phyloP scores from a whole-genome alignment of 2,113 vertebrate genomes.

The Clarias gariepinus region DNA sequence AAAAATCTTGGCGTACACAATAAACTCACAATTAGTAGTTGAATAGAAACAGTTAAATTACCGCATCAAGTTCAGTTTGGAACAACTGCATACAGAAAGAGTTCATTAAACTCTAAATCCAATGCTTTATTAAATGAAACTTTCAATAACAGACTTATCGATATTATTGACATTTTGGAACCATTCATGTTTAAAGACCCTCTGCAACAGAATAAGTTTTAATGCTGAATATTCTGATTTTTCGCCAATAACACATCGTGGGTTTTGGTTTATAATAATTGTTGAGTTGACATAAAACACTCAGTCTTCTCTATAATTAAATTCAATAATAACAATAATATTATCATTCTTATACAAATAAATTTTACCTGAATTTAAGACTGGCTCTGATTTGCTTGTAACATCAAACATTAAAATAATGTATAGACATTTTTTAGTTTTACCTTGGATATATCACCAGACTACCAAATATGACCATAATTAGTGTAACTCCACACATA shows the following conservation, averaged over 20 bases:
- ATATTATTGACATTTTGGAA: not conserved
- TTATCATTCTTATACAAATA: not conserved
- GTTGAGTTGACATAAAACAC: not conserved
- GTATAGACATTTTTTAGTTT: not conserved
- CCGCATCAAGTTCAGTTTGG: not conserved
- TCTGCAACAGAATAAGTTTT: not conserved
- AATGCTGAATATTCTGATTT: not conserved
- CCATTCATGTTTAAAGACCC: not conserved
- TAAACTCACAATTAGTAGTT: not conserved
- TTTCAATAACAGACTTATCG: not conserved
- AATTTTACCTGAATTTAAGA: slow-evolving; percentile 9
- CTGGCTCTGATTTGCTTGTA: not conserved
- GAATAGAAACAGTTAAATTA: too few relatives aligned
- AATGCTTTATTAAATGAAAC: not conserved
- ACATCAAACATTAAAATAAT: slow-evolving; percentile 15
- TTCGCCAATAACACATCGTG: not conserved
- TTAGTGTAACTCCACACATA: not conserved
- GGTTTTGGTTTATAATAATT: not conserved
- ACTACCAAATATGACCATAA: not conserved
- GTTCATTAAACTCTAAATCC: not conserved
- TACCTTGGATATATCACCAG: not conserved
- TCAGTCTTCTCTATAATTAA: not conserved
- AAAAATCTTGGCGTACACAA: not conserved
- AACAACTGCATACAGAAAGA: not conserved
- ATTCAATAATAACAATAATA: not conserved